These are phyloP conservation scores for Mormyrus proboscirostris DNA, from an alignment of 2,797 vertebrate species.

Conservation along the genomic window DNA sequence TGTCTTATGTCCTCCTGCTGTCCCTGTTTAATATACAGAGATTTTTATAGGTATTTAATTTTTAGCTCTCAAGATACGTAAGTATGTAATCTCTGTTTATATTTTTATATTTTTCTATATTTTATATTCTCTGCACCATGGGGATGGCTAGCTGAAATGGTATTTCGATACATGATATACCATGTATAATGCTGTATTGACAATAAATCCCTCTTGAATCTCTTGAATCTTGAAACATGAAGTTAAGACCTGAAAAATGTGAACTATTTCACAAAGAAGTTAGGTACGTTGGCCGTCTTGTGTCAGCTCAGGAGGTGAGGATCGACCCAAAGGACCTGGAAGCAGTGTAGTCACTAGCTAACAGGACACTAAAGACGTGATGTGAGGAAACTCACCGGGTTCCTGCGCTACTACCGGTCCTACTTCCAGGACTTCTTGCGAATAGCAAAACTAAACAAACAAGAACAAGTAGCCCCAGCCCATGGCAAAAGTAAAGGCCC, in stretches of 20 bases:
- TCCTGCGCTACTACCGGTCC: constrained; percentile 24
- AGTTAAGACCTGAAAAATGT: constrained; percentile 27
- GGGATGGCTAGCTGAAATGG: no score
- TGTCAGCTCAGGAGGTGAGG: constrained; percentile 19
- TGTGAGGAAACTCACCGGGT: constrained; percentile 16
- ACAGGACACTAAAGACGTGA: constrained; percentile 10
- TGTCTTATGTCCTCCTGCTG: no score
- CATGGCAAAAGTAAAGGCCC: background rate
- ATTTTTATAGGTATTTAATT: no score
- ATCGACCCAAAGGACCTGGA: constrained; percentile 11
- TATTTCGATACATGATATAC: no score
- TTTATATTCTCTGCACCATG: no score
- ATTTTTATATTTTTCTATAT: no score
- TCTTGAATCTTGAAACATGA: background rate
- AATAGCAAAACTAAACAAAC: constrained; percentile 21
- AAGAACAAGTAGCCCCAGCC: background rate
- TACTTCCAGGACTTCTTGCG: constrained; percentile 27
- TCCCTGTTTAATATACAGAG: no score
- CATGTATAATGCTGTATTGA: no score
- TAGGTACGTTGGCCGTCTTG: background rate
- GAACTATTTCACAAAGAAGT: constrained; percentile 13
- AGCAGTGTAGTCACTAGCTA: constrained; percentile 1
- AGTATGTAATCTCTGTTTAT: no score
- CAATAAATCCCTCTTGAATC: no score
- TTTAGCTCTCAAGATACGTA: no score